Percentiles rank a stretch among this genome's conserved stretches.
Evolutionary conservation across 2,113 vertebrate species (phyloP).

Genomic region (Gnathonemus longibarbis): DNA sequence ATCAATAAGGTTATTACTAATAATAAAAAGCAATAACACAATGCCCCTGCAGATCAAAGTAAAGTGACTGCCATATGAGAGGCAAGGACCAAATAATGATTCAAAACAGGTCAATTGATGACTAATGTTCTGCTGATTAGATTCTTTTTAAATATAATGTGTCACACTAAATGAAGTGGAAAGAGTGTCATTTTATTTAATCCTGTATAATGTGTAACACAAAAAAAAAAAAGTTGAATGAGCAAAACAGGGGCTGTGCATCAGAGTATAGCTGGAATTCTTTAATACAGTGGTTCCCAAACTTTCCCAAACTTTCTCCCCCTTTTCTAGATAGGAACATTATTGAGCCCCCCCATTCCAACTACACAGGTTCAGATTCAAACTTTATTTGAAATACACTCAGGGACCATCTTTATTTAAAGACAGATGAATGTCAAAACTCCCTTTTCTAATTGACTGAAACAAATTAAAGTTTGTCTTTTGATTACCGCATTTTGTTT

Average conservation of each 20-base stretch:
- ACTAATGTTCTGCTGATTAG: background rate
- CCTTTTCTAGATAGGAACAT: too few relatives aligned
- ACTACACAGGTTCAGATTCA: too few relatives aligned
- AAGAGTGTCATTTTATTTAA: background rate
- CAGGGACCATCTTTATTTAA: too few relatives aligned
- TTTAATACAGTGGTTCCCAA: background rate
- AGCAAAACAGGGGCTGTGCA: background rate
- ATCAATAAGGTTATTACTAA: background rate
- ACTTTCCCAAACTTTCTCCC: too few relatives aligned
- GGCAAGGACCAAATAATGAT: background rate
- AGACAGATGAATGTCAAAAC: too few relatives aligned
- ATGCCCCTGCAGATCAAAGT: background rate
- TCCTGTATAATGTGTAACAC: background rate
- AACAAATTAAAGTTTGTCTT: too few relatives aligned
- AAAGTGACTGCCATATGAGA: background rate
- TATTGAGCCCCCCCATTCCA: too few relatives aligned
- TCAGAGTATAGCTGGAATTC: background rate
- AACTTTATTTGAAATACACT: too few relatives aligned
- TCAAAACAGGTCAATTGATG: background rate
- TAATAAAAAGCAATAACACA: background rate
- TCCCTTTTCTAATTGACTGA: too few relatives aligned
- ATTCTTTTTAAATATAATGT: background rate
- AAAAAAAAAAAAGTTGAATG: background rate
- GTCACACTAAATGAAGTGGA: background rate
- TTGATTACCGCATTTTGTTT: too few relatives aligned